Conservation (phyloP, 2,113 vertebrate genomes). For the Steatornis caripensis region DNA sequence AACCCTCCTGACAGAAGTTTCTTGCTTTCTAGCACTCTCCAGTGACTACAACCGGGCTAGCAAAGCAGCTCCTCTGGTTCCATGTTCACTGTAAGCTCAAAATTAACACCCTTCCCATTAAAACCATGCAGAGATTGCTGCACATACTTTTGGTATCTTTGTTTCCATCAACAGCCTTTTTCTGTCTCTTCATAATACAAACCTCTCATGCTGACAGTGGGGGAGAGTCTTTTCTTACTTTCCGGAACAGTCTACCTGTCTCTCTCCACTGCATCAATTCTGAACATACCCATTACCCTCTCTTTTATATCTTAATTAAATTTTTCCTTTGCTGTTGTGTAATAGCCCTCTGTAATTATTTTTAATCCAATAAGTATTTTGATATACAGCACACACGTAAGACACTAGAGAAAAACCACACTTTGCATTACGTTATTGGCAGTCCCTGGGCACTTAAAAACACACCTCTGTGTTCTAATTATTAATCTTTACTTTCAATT, state of each 20-base stretch:
- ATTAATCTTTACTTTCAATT: background rate
- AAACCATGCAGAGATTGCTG: background rate
- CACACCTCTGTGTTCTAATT: background rate
- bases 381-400: background rate
- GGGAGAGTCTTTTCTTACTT: background rate
- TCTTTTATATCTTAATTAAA: background rate
- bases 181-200: background rate
- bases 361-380: background rate
- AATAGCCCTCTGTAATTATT: background rate
- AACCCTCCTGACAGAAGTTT: background rate
- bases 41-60: background rate
- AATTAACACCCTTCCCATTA: background rate
- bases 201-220: background rate
- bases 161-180: background rate
- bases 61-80: background rate
- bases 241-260: background rate
- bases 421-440: background rate
- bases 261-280: fast-evolving
- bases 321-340: background rate
- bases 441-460: background rate
- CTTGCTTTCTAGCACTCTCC: background rate
- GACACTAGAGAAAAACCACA: background rate
- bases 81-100: background rate
- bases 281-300: background rate
- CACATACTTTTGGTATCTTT: background rate